A percentile compares a stretch with the other conserved stretches of the same genome.
phyloP scores from a whole-genome alignment of 2,888 invertebrate genomes.

The Quadroppia sp. region DNA sequence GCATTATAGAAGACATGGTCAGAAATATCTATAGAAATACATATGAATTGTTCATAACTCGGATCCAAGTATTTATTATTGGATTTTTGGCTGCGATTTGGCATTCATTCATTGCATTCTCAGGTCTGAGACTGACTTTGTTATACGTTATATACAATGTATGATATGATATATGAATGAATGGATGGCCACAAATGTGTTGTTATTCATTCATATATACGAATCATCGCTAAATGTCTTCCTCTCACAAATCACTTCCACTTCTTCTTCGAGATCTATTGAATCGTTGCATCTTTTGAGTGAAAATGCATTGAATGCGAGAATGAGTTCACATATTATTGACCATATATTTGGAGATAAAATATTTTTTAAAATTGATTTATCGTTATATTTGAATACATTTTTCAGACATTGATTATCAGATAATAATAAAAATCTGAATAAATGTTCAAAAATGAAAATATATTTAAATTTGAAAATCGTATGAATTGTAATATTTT shows the following conservation, averaged over 20 bases:
- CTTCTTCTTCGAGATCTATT: not conserved
- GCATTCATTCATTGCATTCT: not conserved
- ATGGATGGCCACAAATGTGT: conserved; percentile 24
- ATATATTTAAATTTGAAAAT: too few relatives aligned
- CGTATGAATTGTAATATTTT: too few relatives aligned
- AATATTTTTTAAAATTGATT: too few relatives aligned
- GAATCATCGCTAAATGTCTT: conserved; percentile 26
- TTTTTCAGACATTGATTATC: too few relatives aligned
- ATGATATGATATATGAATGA: conserved; percentile 33
- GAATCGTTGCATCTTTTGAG: not conserved
- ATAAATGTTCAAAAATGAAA: too few relatives aligned
- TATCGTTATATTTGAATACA: too few relatives aligned
- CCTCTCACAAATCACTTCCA: conserved; percentile 25
- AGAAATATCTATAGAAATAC: not conserved
- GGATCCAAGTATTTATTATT: not conserved
- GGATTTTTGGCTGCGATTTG: conserved; percentile 2
- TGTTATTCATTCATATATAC: conserved; percentile 30
- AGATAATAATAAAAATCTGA: too few relatives aligned
- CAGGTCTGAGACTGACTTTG: conserved; percentile 14
- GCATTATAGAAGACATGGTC: too few relatives aligned
- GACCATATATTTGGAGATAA: too few relatives aligned
- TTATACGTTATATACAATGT: not conserved
- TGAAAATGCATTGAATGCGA: too few relatives aligned
- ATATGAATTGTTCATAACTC: not conserved
- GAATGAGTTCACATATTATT: too few relatives aligned